Conservation (phyloP, 2,113 vertebrate species). For the Megalops atlanticus region DNA sequence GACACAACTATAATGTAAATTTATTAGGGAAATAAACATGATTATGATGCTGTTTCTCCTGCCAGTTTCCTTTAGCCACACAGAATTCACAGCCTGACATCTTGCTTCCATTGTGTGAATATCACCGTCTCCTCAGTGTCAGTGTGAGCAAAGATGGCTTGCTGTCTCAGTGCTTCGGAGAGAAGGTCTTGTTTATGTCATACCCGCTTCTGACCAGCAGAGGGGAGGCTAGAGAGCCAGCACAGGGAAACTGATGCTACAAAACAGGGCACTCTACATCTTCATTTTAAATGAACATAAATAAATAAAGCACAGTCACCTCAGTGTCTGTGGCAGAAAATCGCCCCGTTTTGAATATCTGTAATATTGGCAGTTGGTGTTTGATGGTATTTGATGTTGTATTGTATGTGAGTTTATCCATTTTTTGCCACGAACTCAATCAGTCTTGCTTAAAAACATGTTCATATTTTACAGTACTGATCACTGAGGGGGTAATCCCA, state of each 20-base stretch:
- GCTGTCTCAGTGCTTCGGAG: background rate
- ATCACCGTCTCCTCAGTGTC: background rate
- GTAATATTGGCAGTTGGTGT: no score
- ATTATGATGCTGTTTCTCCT: background rate
- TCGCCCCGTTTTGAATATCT: no score
- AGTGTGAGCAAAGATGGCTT: constrained; percentile 6
- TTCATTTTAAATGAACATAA: background rate
- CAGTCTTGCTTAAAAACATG: background rate
- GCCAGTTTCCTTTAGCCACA: background rate
- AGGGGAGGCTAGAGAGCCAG: constrained; percentile 33
- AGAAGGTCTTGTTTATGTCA: constrained; percentile 28
- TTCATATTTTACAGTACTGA: background rate
- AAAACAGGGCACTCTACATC: background rate
- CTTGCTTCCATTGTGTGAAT: background rate
- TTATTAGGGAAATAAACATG: background rate
- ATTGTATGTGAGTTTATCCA: no score
- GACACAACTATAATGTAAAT: background rate
- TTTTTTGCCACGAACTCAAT: no score
- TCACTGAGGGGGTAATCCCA: constrained; percentile 21
- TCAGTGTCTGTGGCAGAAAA: no score
- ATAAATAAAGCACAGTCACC: no score
- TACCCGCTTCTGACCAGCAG: constrained; percentile 32
- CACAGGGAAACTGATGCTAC: background rate
- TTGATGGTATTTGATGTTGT: no score
- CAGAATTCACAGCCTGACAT: background rate